Evolutionary conservation across 2,888 invertebrate species (phyloP), one percentile per base, ranked within the genome.

Genomic region (Eupeodes latifasciatus): DNA sequence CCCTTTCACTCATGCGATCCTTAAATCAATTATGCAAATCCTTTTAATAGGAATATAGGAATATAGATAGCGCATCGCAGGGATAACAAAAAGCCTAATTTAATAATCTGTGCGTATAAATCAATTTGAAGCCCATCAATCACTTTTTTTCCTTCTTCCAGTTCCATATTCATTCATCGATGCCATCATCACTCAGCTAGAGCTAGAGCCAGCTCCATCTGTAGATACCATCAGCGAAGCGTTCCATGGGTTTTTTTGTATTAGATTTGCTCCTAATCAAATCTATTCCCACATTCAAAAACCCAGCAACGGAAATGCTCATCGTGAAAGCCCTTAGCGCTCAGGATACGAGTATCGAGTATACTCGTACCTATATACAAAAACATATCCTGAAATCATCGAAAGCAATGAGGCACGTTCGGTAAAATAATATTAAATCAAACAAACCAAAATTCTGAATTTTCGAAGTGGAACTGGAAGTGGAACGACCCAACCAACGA

Each of bases 11-110:
- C 2, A 49, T 16, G 14, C 16, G 44, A 71, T 12, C 66, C 59
- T 6, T 72, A 80, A 87, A 87, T 87, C 80, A 87, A 80, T 87
- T 87, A 87, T 87, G 87, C 61, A 87, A 87, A 87, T 83, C 80
- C 77, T 66, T 66, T 66, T 55, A 81, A 78, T 74, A 74, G 76
- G 51, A 83, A 74, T 55, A 49, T 40, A 40, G 5, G 40, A 7
- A 9, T 40, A 9, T 40, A 9, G 5, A 40, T 27, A 27, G 27
- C 40, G 9, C 9, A 40, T 40, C 40, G 40, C 40, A 40, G 5
- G 49, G 76, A 87, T 82, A 76, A 80, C 66, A 76, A 80, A 80
- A 76, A 59, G 66, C 67, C 72, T 80, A 83, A 59, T 72, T 69
- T 69, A 69, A 47, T 49, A 72, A 86, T 71, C 82, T 57, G 27